Evolutionary conservation across 35 echinoderm and acorn worm genomes (phyloP).

Genomic region (Ptychodera flava): DNA sequence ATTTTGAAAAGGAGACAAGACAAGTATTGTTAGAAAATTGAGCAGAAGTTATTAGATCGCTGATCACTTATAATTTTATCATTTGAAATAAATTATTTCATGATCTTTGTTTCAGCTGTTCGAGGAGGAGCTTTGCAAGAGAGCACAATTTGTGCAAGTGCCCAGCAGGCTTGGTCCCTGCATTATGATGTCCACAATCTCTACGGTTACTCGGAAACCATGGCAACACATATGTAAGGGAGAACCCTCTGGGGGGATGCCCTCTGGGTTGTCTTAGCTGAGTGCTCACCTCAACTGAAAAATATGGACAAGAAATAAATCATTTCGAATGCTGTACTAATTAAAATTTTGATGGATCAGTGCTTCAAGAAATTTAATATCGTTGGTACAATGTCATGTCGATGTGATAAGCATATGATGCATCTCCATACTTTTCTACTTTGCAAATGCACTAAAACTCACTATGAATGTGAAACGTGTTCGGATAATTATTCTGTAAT

Average conservation of each 20-base stretch:
- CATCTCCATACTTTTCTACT: no score
- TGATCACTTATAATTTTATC: no score
- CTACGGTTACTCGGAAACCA: constrained; percentile 67
- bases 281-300: neutral
- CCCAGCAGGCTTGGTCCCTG: constrained; percentile 27
- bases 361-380: no score
- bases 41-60: no score
- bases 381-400: no score
- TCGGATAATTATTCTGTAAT: no score
- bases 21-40: no score
- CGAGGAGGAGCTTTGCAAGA: constrained; percentile 17
- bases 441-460: no score
- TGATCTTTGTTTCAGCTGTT: constrained; percentile 41
- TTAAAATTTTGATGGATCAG: neutral
- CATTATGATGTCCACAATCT: constrained; percentile 80
- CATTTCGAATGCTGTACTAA: neutral
- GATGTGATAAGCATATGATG: no score
- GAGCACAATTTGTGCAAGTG: constrained; percentile 53
- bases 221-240: constrained; percentile 57
- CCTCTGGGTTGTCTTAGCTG: neutral
- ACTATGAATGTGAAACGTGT: no score
- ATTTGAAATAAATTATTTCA: no score
- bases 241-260: neutral
- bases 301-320: neutral
- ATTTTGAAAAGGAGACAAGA: no score